Evolutionary conservation across 2,797 vertebrate species (phyloP).

Genomic region (Myiotriccus ornatus): DNA sequence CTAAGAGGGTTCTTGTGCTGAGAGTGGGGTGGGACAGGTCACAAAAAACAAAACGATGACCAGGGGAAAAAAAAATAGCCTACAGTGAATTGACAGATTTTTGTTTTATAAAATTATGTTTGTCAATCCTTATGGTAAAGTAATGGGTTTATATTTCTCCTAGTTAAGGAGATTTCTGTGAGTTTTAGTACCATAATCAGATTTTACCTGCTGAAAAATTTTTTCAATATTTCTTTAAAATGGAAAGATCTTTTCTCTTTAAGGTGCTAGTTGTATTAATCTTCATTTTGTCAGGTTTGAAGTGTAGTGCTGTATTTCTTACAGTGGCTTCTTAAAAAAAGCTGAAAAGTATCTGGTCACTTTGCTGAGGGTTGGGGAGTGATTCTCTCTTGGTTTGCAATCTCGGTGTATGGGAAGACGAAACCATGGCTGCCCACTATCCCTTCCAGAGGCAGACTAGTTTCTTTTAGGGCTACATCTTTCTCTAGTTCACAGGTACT

Average conservation of each 20-base stretch:
- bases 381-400: not conserved
- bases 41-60: not conserved
- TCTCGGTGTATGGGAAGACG: not conserved
- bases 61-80: not conserved
- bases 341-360: not conserved
- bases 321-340: not conserved
- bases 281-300: not conserved
- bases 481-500: not conserved
- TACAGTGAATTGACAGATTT: not conserved
- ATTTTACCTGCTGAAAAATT: not conserved
- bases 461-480: not conserved
- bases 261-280: not conserved
- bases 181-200: not conserved
- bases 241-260: not conserved
- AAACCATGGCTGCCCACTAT: not conserved
- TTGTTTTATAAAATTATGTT: not conserved
- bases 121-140: not conserved
- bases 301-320: not conserved
- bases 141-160: not conserved
- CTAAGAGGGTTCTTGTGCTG: not conserved
- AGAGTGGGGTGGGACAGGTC: fast-evolving
- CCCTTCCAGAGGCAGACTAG: not conserved
- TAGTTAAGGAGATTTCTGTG: not conserved
- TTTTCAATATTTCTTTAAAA: not conserved
- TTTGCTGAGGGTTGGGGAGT: not conserved